phyloP scores from a whole-genome alignment of 1,140 invertebrate species.

The Penaeus vannamei region DNA sequence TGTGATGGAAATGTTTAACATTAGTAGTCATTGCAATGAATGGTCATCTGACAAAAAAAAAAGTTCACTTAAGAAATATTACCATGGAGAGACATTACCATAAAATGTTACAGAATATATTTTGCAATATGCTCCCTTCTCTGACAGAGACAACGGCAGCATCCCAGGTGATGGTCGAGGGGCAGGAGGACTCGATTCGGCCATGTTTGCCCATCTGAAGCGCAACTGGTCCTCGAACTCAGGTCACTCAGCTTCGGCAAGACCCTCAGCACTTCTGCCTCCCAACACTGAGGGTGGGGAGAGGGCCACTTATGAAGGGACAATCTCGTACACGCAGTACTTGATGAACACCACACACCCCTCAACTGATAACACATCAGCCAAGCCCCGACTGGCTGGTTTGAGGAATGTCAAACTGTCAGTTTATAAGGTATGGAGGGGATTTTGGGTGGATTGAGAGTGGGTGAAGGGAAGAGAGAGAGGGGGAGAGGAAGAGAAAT shows the following conservation, averaged over 20 bases:
- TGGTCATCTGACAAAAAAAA: too few relatives aligned
- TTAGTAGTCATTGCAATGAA: too few relatives aligned
- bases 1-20: too few relatives aligned
- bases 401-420: conserved; percentile 59
- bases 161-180: conserved; percentile 83
- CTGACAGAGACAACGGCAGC: conserved; percentile 74
- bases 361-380: conserved; percentile 39
- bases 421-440: conserved; percentile 53
- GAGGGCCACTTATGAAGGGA: conserved; percentile 24
- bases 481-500: too few relatives aligned
- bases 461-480: background rate
- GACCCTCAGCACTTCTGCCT: conserved; percentile 32
- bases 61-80: too few relatives aligned
- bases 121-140: too few relatives aligned
- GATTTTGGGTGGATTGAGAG: background rate
- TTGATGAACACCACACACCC: conserved; percentile 54
- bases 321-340: conserved; percentile 53
- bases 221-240: conserved; percentile 78
- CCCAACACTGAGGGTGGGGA: conserved; percentile 45
- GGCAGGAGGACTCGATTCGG: conserved; percentile 82
- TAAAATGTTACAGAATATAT: too few relatives aligned
- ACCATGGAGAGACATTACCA: too few relatives aligned
- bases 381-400: conserved; percentile 57
- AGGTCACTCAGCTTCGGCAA: conserved; percentile 20
- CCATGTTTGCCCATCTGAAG: conserved; percentile 80